phyloP scores from a whole-genome alignment of 1,140 invertebrate genomes.

The Caenorhabditis tropicalis region DNA sequence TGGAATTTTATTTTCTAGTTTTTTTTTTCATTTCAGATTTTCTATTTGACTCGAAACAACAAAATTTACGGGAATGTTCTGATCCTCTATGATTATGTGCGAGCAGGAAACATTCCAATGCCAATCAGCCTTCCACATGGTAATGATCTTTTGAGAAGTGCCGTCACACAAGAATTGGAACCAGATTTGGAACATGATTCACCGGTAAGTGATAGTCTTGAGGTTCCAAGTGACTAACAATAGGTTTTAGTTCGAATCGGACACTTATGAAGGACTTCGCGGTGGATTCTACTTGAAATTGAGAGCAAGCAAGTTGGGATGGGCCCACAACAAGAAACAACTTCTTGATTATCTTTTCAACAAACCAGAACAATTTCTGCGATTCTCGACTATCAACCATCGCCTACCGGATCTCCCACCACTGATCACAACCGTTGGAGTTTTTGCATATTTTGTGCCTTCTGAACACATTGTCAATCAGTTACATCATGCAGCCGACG shows the following conservation, averaged over 20 bases:
- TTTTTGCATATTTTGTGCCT: slow-evolving; percentile 36
- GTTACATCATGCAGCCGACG: slow-evolving; percentile 37
- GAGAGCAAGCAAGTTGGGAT: slow-evolving; percentile 3
- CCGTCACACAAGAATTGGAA: not conserved
- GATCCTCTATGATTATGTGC: slow-evolving; percentile 47
- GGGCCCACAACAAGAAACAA: slow-evolving; percentile 49
- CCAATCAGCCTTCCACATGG: slow-evolving; percentile 37
- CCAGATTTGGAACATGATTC: not conserved
- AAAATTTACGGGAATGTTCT: slow-evolving; percentile 44
- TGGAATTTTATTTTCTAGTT: not conserved
- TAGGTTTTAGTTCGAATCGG: slow-evolving; percentile 31
- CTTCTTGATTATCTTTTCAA: slow-evolving; percentile 42
- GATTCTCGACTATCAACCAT: not conserved
- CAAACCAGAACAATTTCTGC: not conserved
- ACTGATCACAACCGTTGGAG: not conserved
- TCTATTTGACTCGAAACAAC: slow-evolving; percentile 35
- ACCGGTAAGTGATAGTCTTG: not conserved
- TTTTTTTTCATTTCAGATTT: slow-evolving; percentile 38
- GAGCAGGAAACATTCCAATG: not conserved
- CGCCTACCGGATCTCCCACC: slow-evolving; percentile 39
- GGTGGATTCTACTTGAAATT: not conserved
- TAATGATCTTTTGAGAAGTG: not conserved
- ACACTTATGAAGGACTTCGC: not conserved
- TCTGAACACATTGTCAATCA: slow-evolving; percentile 7
- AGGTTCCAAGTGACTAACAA: not conserved